Evolutionary conservation across 2,113 vertebrate genomes (phyloP).

Genomic region (Spea multiplicata): DNA sequence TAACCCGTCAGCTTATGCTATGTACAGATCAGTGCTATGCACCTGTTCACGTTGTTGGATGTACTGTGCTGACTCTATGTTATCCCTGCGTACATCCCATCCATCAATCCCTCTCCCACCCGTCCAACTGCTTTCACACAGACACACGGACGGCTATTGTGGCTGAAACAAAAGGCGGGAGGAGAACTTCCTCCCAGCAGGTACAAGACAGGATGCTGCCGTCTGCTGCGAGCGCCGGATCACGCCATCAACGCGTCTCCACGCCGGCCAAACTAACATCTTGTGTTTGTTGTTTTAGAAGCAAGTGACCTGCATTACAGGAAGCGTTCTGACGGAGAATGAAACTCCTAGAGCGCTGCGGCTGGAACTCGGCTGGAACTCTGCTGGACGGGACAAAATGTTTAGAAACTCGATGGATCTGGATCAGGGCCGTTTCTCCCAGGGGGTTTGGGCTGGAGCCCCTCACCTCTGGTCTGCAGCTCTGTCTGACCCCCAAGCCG

Average conservation of each 20-base stretch:
- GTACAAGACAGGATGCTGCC: background rate
- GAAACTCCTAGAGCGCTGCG: background rate
- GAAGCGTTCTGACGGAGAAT: background rate
- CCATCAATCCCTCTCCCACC: background rate
- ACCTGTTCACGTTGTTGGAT: too few species aligned
- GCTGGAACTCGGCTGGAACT: background rate
- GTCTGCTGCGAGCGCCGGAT: background rate
- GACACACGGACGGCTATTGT: slow-evolving; percentile 14
- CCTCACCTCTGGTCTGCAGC: too few species aligned
- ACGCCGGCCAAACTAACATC: background rate
- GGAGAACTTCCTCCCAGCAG: slow-evolving; percentile 9
- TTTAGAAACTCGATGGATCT: too few species aligned
- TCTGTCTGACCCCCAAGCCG: too few species aligned
- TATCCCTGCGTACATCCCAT: background rate
- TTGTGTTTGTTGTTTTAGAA: background rate
- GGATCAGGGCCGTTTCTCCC: too few species aligned
- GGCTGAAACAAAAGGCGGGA: background rate
- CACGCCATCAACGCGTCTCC: too few species aligned
- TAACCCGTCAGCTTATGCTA: too few species aligned
- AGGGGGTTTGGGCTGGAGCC: too few species aligned
- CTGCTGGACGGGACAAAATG: too few species aligned
- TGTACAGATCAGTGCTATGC: too few species aligned
- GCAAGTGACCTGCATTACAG: background rate
- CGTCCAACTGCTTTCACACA: background rate
- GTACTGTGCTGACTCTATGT: too few species aligned